phyloP scores from a whole-genome alignment of 2,888 invertebrate species.

The Patella pellucida region DNA sequence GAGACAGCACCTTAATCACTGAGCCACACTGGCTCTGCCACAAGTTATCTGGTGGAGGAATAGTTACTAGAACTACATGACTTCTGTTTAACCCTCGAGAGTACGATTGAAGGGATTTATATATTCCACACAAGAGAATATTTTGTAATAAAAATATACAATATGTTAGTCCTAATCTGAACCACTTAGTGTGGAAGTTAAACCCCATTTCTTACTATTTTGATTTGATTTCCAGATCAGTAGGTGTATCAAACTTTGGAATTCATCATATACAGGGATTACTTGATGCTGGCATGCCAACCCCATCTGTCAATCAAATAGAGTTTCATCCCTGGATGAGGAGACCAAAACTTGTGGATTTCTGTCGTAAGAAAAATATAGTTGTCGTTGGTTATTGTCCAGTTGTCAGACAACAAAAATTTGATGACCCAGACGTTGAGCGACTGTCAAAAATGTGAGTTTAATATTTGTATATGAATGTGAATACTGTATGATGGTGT shows the following conservation, averaged over 20 bases:
- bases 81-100: no score
- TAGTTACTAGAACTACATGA: no score
- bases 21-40: no score
- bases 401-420: slow-evolving; percentile 41
- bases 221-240: slow-evolving; percentile 38
- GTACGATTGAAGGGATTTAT: no score
- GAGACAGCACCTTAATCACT: no score
- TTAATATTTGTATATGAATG: not conserved
- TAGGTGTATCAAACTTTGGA: slow-evolving; percentile 58
- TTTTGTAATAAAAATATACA: no score
- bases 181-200: no score
- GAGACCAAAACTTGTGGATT: slow-evolving; percentile 47
- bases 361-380: slow-evolving; percentile 49
- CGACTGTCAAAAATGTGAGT: slow-evolving; percentile 44
- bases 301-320: slow-evolving; percentile 59
- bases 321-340: slow-evolving; percentile 55
- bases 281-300: slow-evolving; percentile 48
- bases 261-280: slow-evolving; percentile 54
- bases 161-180: no score
- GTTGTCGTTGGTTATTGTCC: slow-evolving; percentile 58
- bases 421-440: slow-evolving; percentile 44
- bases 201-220: no score
- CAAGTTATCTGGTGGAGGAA: no score
- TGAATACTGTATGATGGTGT: no score
- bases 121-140: no score